Conservation (phyloP, 1,140 invertebrate genomes). For the Leguminivora glycinivorella region DNA sequence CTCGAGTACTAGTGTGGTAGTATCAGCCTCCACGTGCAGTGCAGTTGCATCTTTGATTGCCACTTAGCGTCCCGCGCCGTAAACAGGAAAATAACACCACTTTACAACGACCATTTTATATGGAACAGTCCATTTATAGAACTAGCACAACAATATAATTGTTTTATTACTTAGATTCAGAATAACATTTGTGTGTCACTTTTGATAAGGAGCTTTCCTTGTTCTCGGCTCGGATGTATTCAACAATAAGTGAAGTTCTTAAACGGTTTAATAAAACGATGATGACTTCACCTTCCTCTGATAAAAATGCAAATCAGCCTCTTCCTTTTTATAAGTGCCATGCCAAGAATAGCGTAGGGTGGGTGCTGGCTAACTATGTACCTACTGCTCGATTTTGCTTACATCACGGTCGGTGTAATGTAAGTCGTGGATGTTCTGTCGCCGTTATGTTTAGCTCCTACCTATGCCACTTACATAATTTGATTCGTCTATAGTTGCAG, state of each 20-base stretch:
- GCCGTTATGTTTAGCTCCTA: background rate
- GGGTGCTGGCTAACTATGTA: conserved; percentile 49
- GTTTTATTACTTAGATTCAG: conserved; percentile 26
- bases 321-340: conserved; percentile 72
- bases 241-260: conserved; percentile 21
- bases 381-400: conserved; percentile 38
- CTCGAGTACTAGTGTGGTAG: background rate
- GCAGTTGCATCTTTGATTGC: conserved; percentile 25
- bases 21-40: conserved; percentile 12
- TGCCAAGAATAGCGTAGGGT: conserved; percentile 70
- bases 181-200: background rate
- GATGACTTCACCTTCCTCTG: conserved; percentile 69
- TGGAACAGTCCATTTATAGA: conserved; percentile 27
- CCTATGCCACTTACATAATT: too few species aligned
- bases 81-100: conserved; percentile 29
- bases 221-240: background rate
- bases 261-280: conserved; percentile 35
- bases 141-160: conserved; percentile 10
- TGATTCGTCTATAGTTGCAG: too few species aligned
- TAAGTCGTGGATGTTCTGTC: background rate
- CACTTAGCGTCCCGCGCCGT: conserved; percentile 24
- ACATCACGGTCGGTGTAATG: conserved; percentile 43
- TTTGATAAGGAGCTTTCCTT: conserved; percentile 18
- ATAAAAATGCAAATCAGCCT: conserved; percentile 76
- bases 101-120: conserved; percentile 18